Base-by-base conservation (phyloP, 2,888 invertebrate species). In the Neria commutata region DNA sequence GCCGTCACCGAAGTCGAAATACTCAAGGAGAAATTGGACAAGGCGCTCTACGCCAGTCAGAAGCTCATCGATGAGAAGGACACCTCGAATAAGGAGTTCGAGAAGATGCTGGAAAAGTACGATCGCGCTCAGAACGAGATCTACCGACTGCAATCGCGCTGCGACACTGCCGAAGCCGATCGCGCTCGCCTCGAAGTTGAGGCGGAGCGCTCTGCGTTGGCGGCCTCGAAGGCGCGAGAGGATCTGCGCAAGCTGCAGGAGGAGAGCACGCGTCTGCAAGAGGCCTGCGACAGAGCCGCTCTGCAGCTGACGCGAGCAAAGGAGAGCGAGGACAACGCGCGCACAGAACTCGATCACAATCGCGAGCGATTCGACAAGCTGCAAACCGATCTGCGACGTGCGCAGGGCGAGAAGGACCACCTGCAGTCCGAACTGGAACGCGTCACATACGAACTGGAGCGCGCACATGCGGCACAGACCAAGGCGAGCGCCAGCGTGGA, bases 51-150 rank as follows among this genome's bases (percentile, higher is more conserved):
- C 71, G 86, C 90, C 25, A 86, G 91, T 64, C 91, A 91, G 77
- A 94, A 94, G 82, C 87, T 91, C 23, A 86, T 92, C 67, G 95
- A 95, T 75, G 95, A 95, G 74, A 90, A 92, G 71, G 95, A 95
- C 71, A 89, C 87, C 54, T 89, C 92, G 70, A 92, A 92, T 84
- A 93, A 92, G 83, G 95, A 95, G 83, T 91, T 93, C 79, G 94
- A 95, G 79, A 92, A 94, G 83, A 88, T 95, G 85, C 85, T 94
- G 71, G 95, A 95, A 83, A 94, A 95, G 85, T 93, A 92, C 82
- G 94, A 94, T 84, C 92, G 95, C 76, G 89, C 92, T 19, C 95
- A 95, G 81, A 92, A 91, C 70, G 95, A 95, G 82, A 88, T 93
- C 60, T 94, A 93, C 80, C 87, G 95, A 63, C 83, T 95, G 62